Conservation (phyloP, 2,797 vertebrate species). For the Passerculus sandwichensis region DNA sequence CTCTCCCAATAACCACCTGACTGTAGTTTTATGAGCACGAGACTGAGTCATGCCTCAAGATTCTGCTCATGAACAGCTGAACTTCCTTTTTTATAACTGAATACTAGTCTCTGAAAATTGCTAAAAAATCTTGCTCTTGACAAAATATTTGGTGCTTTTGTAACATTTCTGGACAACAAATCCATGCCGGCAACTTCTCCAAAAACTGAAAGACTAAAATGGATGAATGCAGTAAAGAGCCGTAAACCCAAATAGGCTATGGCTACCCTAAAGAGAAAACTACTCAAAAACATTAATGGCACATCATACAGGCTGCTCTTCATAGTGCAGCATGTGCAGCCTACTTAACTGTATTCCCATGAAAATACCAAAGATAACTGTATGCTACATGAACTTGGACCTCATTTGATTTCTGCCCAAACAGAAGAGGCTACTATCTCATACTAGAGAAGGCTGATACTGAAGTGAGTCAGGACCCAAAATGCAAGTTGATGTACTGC, state of each 20-base stretch:
- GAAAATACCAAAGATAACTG: background rate
- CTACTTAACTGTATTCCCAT: background rate
- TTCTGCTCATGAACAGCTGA: background rate
- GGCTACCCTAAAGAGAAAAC: background rate
- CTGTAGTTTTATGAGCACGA: background rate
- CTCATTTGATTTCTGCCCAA: background rate
- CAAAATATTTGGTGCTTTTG: background rate
- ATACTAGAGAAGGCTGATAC: background rate
- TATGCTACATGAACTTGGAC: background rate
- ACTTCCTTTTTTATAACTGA: background rate
- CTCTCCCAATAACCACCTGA: background rate
- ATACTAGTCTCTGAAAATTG: background rate
- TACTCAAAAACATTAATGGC: background rate
- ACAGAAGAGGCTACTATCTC: background rate
- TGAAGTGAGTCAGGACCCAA: background rate
- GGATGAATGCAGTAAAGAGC: background rate
- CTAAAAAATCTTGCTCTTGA: background rate
- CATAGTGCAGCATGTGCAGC: background rate
- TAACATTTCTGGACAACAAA: background rate
- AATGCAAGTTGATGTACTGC: background rate
- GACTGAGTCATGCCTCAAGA: background rate
- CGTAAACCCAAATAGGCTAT: background rate
- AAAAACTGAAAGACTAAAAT: background rate
- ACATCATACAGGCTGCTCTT: background rate
- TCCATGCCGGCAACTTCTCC: background rate